A percentile compares a stretch with the other conserved stretches of the same genome.
These are phyloP conservation scores for Danio albolineatus DNA, from an alignment of 2,797 vertebrate species.

Conservation along the genomic window DNA sequence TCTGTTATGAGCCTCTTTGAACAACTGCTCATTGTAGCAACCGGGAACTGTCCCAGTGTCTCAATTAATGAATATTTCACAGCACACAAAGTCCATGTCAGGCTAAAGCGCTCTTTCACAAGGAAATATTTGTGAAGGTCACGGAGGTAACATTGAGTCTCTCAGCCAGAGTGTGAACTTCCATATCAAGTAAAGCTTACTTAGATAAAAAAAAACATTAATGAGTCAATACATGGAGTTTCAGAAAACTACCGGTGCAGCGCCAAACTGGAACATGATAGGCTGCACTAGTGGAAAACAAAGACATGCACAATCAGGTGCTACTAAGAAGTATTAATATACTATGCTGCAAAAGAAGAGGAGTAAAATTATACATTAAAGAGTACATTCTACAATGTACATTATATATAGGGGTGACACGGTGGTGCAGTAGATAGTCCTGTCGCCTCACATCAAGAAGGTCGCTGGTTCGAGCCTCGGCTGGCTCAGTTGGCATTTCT, in stretches of 20 bases:
- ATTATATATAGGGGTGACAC: too few species aligned
- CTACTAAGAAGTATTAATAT: neutral
- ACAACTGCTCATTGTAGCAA: constrained; percentile 61
- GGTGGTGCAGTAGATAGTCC: too few species aligned
- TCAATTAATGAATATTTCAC: constrained; percentile 57
- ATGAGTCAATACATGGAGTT: constrained; percentile 1
- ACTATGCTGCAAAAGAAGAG: too few species aligned
- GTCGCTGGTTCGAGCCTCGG: too few species aligned
- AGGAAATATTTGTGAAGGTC: constrained; percentile 42
- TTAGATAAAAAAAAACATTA: constrained; percentile 21
- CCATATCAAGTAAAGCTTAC: constrained; percentile 20
- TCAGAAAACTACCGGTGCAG: neutral
- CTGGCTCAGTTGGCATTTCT: too few species aligned
- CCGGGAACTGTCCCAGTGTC: constrained; percentile 54
- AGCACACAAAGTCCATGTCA: constrained; percentile 31
- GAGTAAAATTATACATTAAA: too few species aligned
- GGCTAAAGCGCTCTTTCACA: constrained; percentile 30
- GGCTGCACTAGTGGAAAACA: neutral
- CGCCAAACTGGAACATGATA: constrained; percentile 4
- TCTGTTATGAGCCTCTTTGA: constrained; percentile 51
- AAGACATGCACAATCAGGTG: neutral
- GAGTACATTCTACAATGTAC: too few species aligned
- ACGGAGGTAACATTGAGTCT: neutral
- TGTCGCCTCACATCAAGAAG: too few species aligned
- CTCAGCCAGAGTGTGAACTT: constrained; percentile 29